phyloP scores from a whole-genome alignment of 2,113 vertebrate species.

The Actenoides hombroni region DNA sequence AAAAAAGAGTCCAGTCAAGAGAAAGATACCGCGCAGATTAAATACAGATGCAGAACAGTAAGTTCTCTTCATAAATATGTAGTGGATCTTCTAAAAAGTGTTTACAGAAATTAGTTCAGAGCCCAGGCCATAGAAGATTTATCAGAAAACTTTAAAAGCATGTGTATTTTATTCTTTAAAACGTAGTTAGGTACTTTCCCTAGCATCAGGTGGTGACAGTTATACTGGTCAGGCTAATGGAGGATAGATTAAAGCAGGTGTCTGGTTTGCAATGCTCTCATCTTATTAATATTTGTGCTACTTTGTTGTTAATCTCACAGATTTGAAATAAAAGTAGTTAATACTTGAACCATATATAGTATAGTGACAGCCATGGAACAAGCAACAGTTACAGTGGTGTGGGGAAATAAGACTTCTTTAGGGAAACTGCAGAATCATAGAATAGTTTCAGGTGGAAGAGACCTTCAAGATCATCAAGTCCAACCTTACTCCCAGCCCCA shows the following conservation, averaged over 20 bases:
- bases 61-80: not conserved
- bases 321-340: not conserved
- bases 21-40: not conserved
- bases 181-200: not conserved
- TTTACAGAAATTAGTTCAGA: not conserved
- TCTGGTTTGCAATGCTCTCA: not conserved
- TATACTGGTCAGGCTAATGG: not conserved
- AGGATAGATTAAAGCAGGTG: not conserved
- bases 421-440: not conserved
- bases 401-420: not conserved
- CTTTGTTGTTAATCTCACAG: not conserved
- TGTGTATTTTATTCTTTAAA: not conserved
- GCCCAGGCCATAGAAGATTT: not conserved
- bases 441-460: no score
- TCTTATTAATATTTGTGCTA: not conserved
- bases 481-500: no score
- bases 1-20: not conserved
- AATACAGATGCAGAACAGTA: slow-evolving; percentile 19
- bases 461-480: no score
- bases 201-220: not conserved
- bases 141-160: not conserved
- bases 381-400: not conserved
- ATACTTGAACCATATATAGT: not conserved
- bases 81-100: not conserved
- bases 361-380: not conserved